Conservation (phyloP, 2,888 invertebrate genomes). For the Danaus chrysippus region DNA sequence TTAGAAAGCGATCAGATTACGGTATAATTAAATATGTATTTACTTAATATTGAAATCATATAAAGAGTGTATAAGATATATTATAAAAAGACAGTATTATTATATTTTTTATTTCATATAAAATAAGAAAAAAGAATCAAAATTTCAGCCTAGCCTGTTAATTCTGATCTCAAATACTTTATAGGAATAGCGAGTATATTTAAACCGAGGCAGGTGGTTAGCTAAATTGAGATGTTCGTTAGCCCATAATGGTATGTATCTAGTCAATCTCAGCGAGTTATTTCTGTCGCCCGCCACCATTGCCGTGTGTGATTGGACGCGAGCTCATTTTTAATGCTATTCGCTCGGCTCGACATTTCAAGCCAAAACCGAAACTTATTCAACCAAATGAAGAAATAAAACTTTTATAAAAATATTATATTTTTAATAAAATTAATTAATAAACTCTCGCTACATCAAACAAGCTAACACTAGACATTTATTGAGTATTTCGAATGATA, state of each 20-base stretch:
- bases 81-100: not conserved
- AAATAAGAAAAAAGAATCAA: not conserved
- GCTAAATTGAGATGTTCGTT: slow-evolving; percentile 55
- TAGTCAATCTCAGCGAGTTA: slow-evolving; percentile 47
- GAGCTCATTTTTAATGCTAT: slow-evolving; percentile 34
- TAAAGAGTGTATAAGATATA: not conserved
- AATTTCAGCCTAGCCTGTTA: not conserved
- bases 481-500: slow-evolving; percentile 47
- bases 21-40: too few species aligned
- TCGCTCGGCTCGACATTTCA: not conserved
- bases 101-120: not conserved
- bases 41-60: too few species aligned
- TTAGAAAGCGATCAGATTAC: too few species aligned
- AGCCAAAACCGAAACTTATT: not conserved
- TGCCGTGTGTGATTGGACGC: slow-evolving; percentile 38
- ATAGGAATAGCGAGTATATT: slow-evolving; percentile 36
- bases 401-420: too few species aligned
- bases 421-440: too few species aligned
- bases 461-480: too few species aligned
- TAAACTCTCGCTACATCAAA: too few species aligned
- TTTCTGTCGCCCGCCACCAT: slow-evolving; percentile 45
- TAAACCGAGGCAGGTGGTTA: slow-evolving; percentile 46
- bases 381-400: too few species aligned
- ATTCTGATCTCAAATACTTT: not conserved
- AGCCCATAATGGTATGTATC: slow-evolving; percentile 52